These are phyloP conservation scores for Tryphoninae sp. DNA, from an alignment of 2,888 invertebrate genomes.

Conservation along the genomic window DNA sequence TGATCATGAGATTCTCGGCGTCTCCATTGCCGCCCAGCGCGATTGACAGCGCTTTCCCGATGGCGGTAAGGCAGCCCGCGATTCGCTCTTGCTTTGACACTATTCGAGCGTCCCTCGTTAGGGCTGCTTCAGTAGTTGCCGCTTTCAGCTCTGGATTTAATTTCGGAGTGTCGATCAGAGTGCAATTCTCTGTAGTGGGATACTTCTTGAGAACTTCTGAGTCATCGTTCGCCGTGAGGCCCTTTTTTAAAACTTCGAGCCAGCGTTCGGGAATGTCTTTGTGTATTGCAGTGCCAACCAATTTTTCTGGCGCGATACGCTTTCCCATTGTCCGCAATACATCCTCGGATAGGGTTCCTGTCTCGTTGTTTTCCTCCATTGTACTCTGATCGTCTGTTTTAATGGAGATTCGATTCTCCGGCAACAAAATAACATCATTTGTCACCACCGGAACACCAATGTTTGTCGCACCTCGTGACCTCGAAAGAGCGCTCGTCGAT, in stretches of 20 bases:
- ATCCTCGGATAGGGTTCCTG: too few species aligned
- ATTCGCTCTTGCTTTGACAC: slow-evolving; percentile 40
- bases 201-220: slow-evolving; percentile 41
- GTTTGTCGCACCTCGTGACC: slow-evolving; percentile 25
- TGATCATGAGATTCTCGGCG: too few species aligned
- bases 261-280: neutral
- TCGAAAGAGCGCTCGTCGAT: slow-evolving; percentile 19
- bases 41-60: slow-evolving; percentile 32
- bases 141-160: slow-evolving; percentile 37
- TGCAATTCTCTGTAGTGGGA: slow-evolving; percentile 39
- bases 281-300: too few species aligned
- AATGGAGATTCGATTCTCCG: slow-evolving; percentile 29
- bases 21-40: too few species aligned
- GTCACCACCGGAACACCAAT: slow-evolving; percentile 37
- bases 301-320: slow-evolving; percentile 17
- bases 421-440: slow-evolving; percentile 23
- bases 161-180: slow-evolving; percentile 43
- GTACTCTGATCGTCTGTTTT: slow-evolving; percentile 29
- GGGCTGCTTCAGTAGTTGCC: slow-evolving; percentile 33
- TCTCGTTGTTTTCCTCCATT: too few species aligned
- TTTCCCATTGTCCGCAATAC: slow-evolving; percentile 42
- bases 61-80: slow-evolving; percentile 29
- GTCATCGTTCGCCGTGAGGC: slow-evolving; percentile 28
- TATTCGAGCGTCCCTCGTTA: slow-evolving; percentile 37
- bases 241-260: slow-evolving; percentile 37